phyloP scores from a whole-genome alignment of 2,113 vertebrate species.

The Odobenus rosmarus region DNA sequence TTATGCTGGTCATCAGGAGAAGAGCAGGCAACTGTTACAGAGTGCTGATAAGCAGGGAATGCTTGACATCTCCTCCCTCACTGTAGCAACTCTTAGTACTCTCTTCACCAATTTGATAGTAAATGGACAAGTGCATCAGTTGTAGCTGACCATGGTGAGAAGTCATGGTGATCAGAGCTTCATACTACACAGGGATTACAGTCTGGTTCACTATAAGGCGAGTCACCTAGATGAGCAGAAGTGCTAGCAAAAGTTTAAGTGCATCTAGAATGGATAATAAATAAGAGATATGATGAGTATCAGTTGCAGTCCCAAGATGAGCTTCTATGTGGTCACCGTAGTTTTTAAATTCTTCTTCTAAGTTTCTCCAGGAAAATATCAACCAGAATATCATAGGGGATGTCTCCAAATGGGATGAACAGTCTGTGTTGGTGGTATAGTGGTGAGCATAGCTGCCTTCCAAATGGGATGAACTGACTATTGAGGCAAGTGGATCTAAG shows the following conservation, averaged over 20 bases:
- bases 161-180: not conserved
- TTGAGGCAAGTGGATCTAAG: not conserved
- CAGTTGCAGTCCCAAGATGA: not conserved
- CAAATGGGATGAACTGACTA: conserved; percentile 2
- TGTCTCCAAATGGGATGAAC: not conserved
- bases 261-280: not conserved
- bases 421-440: conserved; percentile 82
- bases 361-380: not conserved
- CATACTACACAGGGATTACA: not conserved
- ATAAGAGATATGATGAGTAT: not conserved
- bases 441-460: conserved; percentile 89
- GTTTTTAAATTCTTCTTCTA: not conserved
- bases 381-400: not conserved
- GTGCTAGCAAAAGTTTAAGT: not conserved
- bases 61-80: not conserved
- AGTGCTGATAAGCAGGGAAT: not conserved
- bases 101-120: not conserved
- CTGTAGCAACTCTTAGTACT: not conserved
- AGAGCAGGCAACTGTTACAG: not conserved
- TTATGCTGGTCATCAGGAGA: not conserved
- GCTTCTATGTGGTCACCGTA: not conserved
- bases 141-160: not conserved
- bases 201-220: not conserved
- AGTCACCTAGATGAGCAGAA: not conserved
- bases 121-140: not conserved